Evolutionary conservation across 2,797 vertebrate species (phyloP), one percentile per base, ranked within the genome.

Genomic region (Thaleichthys pacificus): DNA sequence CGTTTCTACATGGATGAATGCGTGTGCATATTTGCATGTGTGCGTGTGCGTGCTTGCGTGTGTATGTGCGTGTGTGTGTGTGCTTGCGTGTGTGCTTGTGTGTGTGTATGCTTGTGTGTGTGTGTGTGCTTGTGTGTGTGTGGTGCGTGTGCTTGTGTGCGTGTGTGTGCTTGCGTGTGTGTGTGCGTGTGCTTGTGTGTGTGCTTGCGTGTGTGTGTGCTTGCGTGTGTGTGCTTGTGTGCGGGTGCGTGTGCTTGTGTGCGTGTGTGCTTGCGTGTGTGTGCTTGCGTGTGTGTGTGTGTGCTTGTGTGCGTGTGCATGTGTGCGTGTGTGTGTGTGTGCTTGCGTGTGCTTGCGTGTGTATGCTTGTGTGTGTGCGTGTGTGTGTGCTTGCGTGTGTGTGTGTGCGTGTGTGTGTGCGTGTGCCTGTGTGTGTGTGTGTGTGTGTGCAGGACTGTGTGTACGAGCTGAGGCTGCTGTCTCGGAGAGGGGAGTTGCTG

Each of bases 391-490:
- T 70, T 76, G 70, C 71, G 69, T 78, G 66, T 64, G 67, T 68
- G n/a, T n/a, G n/a, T 68, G 75, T 54, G 74, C 35, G 56, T 58
- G 68, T 72, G 65, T 5, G 47, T 84, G 93, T 72, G 92, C 93
- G 81, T 97, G 78, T 71, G 51, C 61, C 70, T 76, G 70, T 73
- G 69, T 78, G 66, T 64, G 67, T 68, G 75, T 54, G 74, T 42
- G 56, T 58, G 68, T 72, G 68, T 1, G 77, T 5, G 47, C 71
- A 99, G 97, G 96, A 97, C 79, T 84, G 93, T 72, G 92, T 93
- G 81, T 97, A 98, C 0, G 96, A 97, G 89, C 94, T 99, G 86
- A 94, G 97, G 72, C 92, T 99, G 64, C 93, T 97, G 88, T 96
- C 96, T 86, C 95, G 94, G 72, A 89, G 90, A 0, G 96, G 95